These are phyloP conservation scores for Isurus oxyrinchus DNA, from an alignment of 2,113 vertebrate genomes.

Conservation along the genomic window DNA sequence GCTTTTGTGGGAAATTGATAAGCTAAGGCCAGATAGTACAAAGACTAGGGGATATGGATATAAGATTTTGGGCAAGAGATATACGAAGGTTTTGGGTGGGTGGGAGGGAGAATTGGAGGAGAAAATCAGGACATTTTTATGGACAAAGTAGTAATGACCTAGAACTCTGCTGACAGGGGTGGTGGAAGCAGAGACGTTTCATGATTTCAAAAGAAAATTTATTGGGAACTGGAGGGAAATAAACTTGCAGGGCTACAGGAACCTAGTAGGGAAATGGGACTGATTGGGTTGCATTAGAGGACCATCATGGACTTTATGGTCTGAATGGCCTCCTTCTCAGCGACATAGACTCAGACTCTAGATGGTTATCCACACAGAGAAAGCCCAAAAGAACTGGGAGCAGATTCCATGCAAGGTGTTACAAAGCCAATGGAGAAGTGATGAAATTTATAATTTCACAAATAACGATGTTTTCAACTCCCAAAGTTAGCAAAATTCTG, in stretches of 20 bases:
- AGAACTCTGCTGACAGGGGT: not conserved
- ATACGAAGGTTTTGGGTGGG: too few species aligned
- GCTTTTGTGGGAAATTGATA: too few species aligned
- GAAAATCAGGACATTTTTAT: not conserved
- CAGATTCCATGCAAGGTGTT: not conserved
- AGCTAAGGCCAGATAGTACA: too few species aligned
- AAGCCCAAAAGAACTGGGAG: not conserved
- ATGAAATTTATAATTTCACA: not conserved
- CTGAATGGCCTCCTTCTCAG: not conserved
- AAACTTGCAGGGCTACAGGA: not conserved
- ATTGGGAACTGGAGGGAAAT: not conserved
- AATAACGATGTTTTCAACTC: not conserved
- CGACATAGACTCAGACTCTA: not conserved
- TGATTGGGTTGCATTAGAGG: not conserved
- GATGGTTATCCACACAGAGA: not conserved
- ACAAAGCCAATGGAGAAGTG: not conserved
- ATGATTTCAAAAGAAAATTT: not conserved
- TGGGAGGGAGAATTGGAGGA: too few species aligned
- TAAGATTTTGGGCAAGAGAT: too few species aligned
- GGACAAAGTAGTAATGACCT: not conserved
- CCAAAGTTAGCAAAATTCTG: not conserved
- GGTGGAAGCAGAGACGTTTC: not conserved
- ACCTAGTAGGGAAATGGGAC: not conserved
- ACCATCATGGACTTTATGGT: not conserved
- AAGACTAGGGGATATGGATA: too few species aligned